These are phyloP conservation scores for Aradophagus sp. DNA, from an alignment of 1,140 invertebrate species.

Conservation along the genomic window DNA sequence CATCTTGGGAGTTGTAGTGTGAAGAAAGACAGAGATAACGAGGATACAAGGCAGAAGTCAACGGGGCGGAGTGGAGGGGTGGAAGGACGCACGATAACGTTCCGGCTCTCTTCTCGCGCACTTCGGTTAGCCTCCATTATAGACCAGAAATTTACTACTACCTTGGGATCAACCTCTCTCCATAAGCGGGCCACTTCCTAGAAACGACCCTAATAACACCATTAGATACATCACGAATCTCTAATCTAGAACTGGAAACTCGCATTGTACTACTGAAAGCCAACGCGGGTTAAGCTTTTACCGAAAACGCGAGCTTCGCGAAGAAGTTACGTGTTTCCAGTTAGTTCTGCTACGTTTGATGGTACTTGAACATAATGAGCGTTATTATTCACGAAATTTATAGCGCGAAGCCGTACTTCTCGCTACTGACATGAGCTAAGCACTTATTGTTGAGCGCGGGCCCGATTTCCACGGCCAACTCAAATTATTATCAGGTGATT, in stretches of 20 bases:
- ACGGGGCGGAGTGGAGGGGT: conserved; percentile 18
- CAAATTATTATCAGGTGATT: conserved; percentile 35
- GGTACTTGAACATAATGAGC: conserved; percentile 39
- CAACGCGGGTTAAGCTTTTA: conserved; percentile 38
- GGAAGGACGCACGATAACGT: conserved; percentile 39
- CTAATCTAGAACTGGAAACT: conserved; percentile 70
- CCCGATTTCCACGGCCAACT: conserved; percentile 15
- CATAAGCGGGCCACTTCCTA: conserved; percentile 65
- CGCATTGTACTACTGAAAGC: conserved; percentile 51
- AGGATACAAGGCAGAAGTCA: conserved; percentile 41
- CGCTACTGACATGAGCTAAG: conserved; percentile 33
- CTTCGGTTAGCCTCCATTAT: conserved; percentile 65
- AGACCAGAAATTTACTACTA: conserved; percentile 66
- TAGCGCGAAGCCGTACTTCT: conserved; percentile 10
- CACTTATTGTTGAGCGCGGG: conserved; percentile 34
- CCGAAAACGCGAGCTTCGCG: conserved; percentile 36
- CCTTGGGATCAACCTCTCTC: conserved; percentile 67
- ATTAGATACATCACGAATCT: conserved; percentile 69
- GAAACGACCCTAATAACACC: conserved; percentile 69
- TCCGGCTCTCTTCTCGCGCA: conserved; percentile 49
- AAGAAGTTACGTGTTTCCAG: conserved; percentile 46
- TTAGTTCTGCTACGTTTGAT: conserved; percentile 43
- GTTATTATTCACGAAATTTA: conserved; percentile 43
- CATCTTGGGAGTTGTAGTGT: conserved; percentile 42
- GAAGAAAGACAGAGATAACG: conserved; percentile 46